phyloP scores from a whole-genome alignment of 2,113 vertebrate genomes.

The Phylloscopus whistleri region DNA sequence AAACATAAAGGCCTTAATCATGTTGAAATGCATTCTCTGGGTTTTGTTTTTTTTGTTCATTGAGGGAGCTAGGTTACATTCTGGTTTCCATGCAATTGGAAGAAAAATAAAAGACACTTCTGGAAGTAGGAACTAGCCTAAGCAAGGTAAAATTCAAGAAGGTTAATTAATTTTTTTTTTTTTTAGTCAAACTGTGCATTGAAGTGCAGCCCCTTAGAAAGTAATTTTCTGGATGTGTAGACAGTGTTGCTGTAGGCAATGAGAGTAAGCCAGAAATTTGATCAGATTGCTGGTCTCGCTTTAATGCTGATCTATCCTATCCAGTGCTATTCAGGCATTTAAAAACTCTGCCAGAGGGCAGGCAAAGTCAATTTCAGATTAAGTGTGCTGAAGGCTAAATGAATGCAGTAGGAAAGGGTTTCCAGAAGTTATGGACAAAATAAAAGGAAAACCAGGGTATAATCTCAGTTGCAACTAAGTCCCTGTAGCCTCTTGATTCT shows the following conservation, averaged over 20 bases:
- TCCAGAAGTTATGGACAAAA: not conserved
- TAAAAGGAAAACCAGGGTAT: not conserved
- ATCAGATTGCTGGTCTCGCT: not conserved
- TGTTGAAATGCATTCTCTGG: not conserved
- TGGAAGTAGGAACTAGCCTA: not conserved
- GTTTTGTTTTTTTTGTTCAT: not conserved
- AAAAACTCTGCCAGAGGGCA: not conserved
- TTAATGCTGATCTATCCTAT: not conserved
- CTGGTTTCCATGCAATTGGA: not conserved
- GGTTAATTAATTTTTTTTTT: not conserved
- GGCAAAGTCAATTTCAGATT: not conserved
- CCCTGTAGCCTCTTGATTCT: not conserved
- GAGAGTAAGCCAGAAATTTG: not conserved
- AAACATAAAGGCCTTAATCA: not conserved
- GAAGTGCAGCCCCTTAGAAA: slow-evolving; percentile 1
- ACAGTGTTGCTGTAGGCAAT: not conserved
- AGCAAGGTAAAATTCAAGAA: not conserved
- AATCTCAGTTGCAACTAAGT: not conserved
- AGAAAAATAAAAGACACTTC: not conserved
- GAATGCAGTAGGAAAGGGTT: not conserved
- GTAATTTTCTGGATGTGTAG: not conserved
- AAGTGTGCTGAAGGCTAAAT: not conserved
- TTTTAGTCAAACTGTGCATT: not conserved
- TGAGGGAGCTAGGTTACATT: not conserved
- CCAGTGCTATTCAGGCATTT: not conserved